Conservation (phyloP, 1,140 invertebrate genomes). For the Drosophila orosa region DNA sequence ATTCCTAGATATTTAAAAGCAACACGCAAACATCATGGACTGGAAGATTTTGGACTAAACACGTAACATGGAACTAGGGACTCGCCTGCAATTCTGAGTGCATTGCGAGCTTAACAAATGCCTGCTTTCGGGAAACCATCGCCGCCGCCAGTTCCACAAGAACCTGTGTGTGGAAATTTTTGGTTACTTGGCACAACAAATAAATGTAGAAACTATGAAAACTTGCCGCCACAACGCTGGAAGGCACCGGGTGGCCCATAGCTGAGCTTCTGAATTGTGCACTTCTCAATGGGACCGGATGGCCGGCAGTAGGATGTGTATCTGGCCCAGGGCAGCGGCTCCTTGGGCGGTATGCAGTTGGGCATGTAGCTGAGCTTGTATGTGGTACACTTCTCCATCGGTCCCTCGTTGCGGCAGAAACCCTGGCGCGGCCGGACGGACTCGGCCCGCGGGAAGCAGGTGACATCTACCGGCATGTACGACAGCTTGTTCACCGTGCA, state of each 20-base stretch:
- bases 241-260: slow-evolving; percentile 85
- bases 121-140: slow-evolving; percentile 73
- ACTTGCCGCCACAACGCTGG: slow-evolving; percentile 74
- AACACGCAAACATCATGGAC: slow-evolving; percentile 28
- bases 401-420: slow-evolving; percentile 66
- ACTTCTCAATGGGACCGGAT: slow-evolving; percentile 80
- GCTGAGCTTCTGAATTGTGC: slow-evolving; percentile 87
- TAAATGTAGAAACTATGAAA: too few species aligned
- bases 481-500: slow-evolving; percentile 85
- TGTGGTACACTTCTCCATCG: slow-evolving; percentile 85
- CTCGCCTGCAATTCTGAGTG: slow-evolving; percentile 24
- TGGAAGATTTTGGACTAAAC: slow-evolving; percentile 59
- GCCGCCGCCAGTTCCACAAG: slow-evolving; percentile 43
- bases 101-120: slow-evolving; percentile 67
- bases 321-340: slow-evolving; percentile 85
- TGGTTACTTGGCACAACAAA: too few species aligned
- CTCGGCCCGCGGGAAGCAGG: slow-evolving; percentile 57
- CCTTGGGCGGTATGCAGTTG: slow-evolving; percentile 85
- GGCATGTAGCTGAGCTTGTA: slow-evolving; percentile 86
- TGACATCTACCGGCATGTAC: slow-evolving; percentile 85
- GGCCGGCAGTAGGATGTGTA: slow-evolving; percentile 84
- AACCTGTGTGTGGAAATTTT: slow-evolving; percentile 22
- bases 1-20: background rate
- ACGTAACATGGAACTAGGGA: slow-evolving; percentile 25
- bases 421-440: slow-evolving; percentile 60